Base-by-base conservation (phyloP, 2,888 invertebrate genomes). In the Scaeva pyrastri region DNA sequence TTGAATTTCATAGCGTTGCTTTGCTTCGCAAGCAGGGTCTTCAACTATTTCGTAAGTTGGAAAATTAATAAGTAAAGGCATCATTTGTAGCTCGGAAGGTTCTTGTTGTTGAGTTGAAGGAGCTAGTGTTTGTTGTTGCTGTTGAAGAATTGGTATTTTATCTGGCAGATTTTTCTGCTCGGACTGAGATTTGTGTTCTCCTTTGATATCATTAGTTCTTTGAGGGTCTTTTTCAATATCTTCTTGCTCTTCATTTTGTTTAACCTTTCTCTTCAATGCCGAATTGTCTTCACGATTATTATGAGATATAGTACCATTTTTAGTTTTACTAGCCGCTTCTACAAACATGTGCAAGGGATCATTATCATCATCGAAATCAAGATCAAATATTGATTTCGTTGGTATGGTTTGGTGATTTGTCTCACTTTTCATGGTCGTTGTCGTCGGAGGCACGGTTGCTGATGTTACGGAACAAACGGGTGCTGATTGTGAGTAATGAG, bases 291-390 rank as follows among this genome's bases (percentile, higher is more conserved):
- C 16, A 21, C 6, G 14, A 39, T 58, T 16, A 19, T 12, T 5
- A 21, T 43, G 56, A 26, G 56, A 36, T 55, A 55, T 21, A 43
- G 31, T 56, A 10, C 52, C 70, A n/a, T 66, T 58, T 74, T 45
- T 52, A 21, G 41, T 71, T 66, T 55, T 55, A n/a, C 73, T 84
- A 1, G 88, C 88, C 14, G 89, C 90, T 19, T 90, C 90, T 19
- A 90, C 89, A 71, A 91, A 89, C 36, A 89, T 88, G 62, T 90
- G 88, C 45, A 92, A 75, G 11, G 91, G 91, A 89, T 92, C 92
- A 12, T 92, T 90, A 11, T 91, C 92, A 7, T 92, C 92, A 70
- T 93, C 93, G 77, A 92, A 93, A 88, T 93, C 93, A 31, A 93
- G 88, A 89, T 93, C 93, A 88, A 93, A 93, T 75, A 93, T 93